These are phyloP conservation scores for Rhabdornis inornatus DNA, from an alignment of 2,113 vertebrate species.

Conservation along the genomic window DNA sequence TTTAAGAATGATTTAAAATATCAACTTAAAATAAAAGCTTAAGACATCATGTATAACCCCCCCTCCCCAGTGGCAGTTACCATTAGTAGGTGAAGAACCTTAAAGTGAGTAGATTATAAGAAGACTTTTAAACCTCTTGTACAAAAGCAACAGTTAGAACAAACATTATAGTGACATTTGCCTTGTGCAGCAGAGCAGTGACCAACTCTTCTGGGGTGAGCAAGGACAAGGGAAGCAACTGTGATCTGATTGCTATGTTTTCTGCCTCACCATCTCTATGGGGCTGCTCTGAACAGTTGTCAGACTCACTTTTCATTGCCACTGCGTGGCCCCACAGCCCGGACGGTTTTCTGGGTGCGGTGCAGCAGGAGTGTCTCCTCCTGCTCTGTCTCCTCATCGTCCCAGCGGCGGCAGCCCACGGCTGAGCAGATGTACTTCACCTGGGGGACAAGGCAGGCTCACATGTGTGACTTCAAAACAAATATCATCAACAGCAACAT, in stretches of 20 bases:
- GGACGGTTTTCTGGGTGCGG: slow-evolving; percentile 93
- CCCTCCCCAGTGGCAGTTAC: neutral
- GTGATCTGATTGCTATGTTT: neutral
- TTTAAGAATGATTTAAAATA: neutral
- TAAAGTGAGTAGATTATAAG: neutral
- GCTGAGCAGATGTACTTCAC: slow-evolving; percentile 94
- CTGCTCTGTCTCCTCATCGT: slow-evolving; percentile 81
- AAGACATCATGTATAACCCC: neutral
- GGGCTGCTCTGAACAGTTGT: neutral
- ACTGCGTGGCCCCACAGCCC: slow-evolving; percentile 91
- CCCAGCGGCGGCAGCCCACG: slow-evolving; percentile 91
- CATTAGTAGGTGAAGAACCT: neutral
- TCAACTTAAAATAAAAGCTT: neutral
- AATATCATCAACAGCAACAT: neutral
- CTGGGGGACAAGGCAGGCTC: slow-evolving; percentile 60
- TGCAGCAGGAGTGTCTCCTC: slow-evolving; percentile 91
- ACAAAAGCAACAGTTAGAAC: neutral
- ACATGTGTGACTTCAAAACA: neutral
- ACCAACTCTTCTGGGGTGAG: neutral
- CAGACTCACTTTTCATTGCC: slow-evolving; percentile 90
- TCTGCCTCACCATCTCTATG: accelerated
- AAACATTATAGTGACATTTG: neutral
- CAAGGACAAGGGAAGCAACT: neutral
- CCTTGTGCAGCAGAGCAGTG: neutral
- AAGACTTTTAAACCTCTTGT: neutral